Percentiles rank a stretch among this genome's conserved stretches.
These are phyloP conservation scores for Ladona fulva DNA, from an alignment of 1,140 invertebrate genomes.

Conservation along the genomic window DNA sequence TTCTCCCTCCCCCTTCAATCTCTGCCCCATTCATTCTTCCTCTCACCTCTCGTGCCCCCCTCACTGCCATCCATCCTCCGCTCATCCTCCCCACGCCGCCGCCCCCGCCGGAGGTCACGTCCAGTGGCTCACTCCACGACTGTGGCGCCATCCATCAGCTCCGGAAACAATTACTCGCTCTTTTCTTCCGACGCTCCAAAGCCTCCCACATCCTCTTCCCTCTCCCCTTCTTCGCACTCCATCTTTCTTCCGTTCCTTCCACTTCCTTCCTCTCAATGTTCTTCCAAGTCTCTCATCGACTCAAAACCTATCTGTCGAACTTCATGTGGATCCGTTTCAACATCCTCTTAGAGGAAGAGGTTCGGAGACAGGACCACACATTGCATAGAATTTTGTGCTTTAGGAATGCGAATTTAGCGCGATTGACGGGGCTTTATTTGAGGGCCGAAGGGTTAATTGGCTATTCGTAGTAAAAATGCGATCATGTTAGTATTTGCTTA, in stretches of 20 bases:
- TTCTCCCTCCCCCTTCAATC: not conserved
- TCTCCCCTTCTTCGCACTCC: not conserved
- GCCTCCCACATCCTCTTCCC: not conserved
- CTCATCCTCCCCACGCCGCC: not conserved
- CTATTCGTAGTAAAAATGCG: too few relatives aligned
- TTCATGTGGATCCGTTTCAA: too few relatives aligned
- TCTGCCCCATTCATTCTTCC: not conserved
- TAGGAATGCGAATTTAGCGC: too few relatives aligned
- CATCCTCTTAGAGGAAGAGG: too few relatives aligned
- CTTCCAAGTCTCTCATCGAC: too few relatives aligned
- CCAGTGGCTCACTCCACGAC: not conserved
- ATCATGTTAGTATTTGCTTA: too few relatives aligned
- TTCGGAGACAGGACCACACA: too few relatives aligned
- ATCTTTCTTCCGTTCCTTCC: not conserved
- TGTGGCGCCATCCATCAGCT: conserved; percentile 1
- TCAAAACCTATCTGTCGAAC: too few relatives aligned
- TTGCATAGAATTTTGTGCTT: too few relatives aligned
- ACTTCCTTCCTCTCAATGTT: not conserved
- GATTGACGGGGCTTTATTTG: too few relatives aligned
- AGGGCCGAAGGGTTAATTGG: too few relatives aligned
- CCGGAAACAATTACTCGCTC: not conserved
- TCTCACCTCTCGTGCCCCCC: not conserved
- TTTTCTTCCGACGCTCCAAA: not conserved
- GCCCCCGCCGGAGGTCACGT: not conserved
- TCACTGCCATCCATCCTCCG: not conserved